These are phyloP conservation scores for Conomelus anceps DNA, from an alignment of 2,888 invertebrate genomes.

Conservation along the genomic window DNA sequence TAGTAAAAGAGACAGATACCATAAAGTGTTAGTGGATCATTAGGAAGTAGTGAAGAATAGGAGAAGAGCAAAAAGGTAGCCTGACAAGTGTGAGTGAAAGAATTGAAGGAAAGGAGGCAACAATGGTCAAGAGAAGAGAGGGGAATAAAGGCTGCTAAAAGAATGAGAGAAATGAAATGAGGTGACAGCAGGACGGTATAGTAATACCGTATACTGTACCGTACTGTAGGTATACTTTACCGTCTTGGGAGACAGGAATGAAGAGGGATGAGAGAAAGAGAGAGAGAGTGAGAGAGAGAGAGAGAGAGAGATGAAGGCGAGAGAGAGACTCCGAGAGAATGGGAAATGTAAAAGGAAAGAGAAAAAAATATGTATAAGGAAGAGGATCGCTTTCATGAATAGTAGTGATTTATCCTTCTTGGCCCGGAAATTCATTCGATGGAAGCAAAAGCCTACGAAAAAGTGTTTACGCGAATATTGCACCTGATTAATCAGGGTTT, in stretches of 20 bases:
- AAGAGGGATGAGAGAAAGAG: background rate
- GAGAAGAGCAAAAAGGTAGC: no score
- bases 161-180: no score
- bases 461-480: background rate
- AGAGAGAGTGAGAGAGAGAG: background rate
- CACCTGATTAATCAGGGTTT: background rate
- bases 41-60: no score
- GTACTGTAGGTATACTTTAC: no score
- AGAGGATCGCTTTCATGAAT: background rate
- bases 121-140: no score
- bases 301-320: background rate
- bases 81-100: no score
- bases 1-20: no score
- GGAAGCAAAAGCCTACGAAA: background rate
- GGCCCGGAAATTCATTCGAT: background rate
- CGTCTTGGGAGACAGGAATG: background rate
- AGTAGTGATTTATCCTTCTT: background rate
- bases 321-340: background rate
- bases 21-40: no score
- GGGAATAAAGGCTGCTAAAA: no score
- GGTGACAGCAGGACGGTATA: no score
- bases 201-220: no score
- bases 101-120: no score
- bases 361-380: background rate
- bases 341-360: background rate